Conservation (phyloP, 2,888 invertebrate genomes). For the Sinelater perroti region DNA sequence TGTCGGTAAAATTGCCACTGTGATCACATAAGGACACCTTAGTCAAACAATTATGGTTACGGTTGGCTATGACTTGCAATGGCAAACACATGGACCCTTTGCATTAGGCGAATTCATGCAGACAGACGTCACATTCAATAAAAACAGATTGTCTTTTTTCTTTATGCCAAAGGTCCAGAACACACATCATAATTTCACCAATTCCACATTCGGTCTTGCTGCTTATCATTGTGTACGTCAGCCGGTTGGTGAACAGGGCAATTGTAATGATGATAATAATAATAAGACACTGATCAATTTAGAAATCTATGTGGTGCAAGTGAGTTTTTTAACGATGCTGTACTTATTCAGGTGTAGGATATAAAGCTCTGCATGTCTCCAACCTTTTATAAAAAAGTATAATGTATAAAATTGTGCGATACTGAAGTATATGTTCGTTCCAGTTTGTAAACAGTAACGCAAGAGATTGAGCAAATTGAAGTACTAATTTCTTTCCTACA, state of each 20-base stretch:
- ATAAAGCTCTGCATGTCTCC: too few species aligned
- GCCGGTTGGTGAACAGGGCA: conserved; percentile 5
- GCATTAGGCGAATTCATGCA: conserved; percentile 32
- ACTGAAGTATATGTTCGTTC: conserved; percentile 8
- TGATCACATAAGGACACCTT: conserved; percentile 29
- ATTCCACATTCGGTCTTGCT: too few species aligned
- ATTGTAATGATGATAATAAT: not conserved
- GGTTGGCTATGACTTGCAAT: too few species aligned
- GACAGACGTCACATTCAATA: conserved; percentile 14
- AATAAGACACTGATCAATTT: not conserved
- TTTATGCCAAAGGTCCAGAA: conserved; percentile 29
- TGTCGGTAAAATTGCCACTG: conserved; percentile 30
- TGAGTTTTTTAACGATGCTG: too few species aligned
- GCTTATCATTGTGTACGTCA: too few species aligned
- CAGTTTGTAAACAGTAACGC: conserved; percentile 1
- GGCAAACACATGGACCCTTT: conserved; percentile 50
- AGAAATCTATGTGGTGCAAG: too few species aligned
- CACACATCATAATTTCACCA: conserved; percentile 12
- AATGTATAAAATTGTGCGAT: conserved; percentile 24
- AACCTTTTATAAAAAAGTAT: conserved; percentile 25
- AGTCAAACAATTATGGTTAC: conserved; percentile 30
- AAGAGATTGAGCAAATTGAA: conserved; percentile 25
- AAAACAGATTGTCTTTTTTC: conserved; percentile 25
- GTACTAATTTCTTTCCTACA: not conserved
- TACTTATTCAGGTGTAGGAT: too few species aligned